phyloP scores from a whole-genome alignment of 2,113 vertebrate genomes.

The Perca fluviatilis region DNA sequence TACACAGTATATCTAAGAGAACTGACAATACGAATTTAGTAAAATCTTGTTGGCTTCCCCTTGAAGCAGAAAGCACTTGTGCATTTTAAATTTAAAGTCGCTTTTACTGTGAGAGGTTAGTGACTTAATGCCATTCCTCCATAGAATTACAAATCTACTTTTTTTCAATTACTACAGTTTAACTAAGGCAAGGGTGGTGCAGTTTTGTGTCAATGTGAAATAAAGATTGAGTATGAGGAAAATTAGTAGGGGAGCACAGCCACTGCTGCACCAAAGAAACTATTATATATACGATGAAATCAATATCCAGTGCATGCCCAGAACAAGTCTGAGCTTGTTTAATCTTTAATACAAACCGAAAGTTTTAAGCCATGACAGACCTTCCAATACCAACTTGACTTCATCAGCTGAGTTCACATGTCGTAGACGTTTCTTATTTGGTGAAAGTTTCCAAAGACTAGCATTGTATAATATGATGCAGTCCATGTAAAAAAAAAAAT shows the following conservation, averaged over 20 bases:
- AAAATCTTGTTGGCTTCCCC: neutral
- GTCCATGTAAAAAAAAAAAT: too few species aligned
- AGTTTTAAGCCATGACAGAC: neutral
- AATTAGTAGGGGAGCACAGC: neutral
- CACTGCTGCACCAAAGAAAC: neutral
- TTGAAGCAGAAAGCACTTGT: neutral
- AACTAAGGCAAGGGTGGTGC: neutral
- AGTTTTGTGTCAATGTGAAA: neutral
- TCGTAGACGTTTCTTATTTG: neutral
- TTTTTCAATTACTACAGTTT: neutral
- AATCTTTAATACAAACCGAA: neutral
- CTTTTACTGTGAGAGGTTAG: neutral
- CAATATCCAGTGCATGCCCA: neutral
- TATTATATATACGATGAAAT: neutral
- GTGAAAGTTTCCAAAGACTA: neutral
- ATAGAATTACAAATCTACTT: neutral
- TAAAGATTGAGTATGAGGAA: neutral
- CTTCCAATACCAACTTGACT: neutral
- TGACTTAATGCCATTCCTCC: neutral
- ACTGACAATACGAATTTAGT: neutral
- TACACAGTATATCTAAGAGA: neutral
- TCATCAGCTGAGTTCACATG: neutral
- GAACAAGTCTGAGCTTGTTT: constrained; percentile 20
- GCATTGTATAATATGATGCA: too few species aligned
- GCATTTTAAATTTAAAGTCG: neutral